A percentile compares a stretch with the other conserved stretches of the same genome.
These are phyloP conservation scores for Phaenicophaeus curvirostris DNA, from an alignment of 2,797 vertebrate genomes.

Conservation along the genomic window DNA sequence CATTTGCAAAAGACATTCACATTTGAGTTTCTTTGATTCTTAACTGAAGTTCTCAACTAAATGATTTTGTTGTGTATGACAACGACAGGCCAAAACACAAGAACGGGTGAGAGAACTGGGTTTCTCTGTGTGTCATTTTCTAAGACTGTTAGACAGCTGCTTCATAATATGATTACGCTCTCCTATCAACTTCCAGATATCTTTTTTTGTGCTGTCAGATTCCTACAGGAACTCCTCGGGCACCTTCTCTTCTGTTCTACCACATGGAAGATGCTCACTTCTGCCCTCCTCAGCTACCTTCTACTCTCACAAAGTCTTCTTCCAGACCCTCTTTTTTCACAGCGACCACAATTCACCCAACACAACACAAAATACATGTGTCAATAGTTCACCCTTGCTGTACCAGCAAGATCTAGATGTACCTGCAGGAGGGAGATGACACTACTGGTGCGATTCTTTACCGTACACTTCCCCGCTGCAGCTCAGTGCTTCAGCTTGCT, in stretches of 20 bases:
- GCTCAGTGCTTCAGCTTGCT: neutral
- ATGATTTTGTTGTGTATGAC: neutral
- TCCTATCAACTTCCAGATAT: neutral
- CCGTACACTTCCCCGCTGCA: rapidly evolving
- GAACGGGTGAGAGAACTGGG: neutral
- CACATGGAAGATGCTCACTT: neutral
- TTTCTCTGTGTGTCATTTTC: neutral
- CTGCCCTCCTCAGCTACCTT: neutral
- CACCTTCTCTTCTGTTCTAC: neutral
- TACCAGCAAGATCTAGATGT: neutral
- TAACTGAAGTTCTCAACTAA: neutral
- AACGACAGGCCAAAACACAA: neutral
- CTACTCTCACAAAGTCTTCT: neutral
- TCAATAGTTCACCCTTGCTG: neutral
- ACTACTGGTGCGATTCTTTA: neutral
- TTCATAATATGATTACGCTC: neutral
- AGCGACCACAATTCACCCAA: neutral
- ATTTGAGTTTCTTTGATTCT: neutral
- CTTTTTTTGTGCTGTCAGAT: neutral
- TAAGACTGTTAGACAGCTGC: neutral
- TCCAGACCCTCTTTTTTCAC: neutral
- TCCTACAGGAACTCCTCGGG: neutral
- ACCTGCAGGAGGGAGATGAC: neutral
- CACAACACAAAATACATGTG: rapidly evolving
- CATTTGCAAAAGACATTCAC: neutral